These are phyloP conservation scores for Drosophila melanogaster DNA, from an alignment of 1,140 invertebrate species.

Conservation along the genomic window DNA sequence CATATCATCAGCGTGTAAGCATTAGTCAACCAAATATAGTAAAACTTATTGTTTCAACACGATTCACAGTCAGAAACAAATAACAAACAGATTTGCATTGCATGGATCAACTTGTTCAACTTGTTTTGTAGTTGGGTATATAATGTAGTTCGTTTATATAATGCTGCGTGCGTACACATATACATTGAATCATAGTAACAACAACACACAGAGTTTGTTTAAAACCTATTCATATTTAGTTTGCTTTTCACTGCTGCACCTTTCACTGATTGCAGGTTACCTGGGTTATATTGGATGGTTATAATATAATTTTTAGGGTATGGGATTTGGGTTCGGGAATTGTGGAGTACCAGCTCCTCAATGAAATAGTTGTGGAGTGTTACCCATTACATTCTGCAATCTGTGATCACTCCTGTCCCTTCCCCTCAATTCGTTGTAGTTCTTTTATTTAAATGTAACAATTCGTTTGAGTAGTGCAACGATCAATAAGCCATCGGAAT, in stretches of 20 bases:
- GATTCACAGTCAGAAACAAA: conserved; percentile 69
- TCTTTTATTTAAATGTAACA: conserved; percentile 53
- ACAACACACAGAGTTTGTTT: conserved; percentile 79
- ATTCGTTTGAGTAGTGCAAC: conserved; percentile 74
- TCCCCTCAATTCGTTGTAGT: conserved; percentile 56
- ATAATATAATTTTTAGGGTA: conserved; percentile 4
- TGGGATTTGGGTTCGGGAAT: conserved; percentile 13
- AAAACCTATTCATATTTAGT: conserved; percentile 47
- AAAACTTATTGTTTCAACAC: conserved; percentile 40
- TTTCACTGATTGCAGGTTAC: conserved; percentile 28
- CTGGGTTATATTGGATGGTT: not conserved
- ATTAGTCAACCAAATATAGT: conserved; percentile 73
- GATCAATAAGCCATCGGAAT: conserved; percentile 46
- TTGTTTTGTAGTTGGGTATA: conserved; percentile 37
- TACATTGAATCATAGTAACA: conserved; percentile 55
- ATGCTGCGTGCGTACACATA: conserved; percentile 58
- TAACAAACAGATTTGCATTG: conserved; percentile 66
- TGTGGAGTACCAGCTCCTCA: conserved; percentile 78
- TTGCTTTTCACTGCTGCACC: conserved; percentile 21
- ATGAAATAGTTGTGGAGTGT: conserved; percentile 52
- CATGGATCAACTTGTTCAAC: conserved; percentile 53
- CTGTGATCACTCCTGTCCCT: conserved; percentile 21
- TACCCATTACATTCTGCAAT: conserved; percentile 44
- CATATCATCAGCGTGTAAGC: conserved; percentile 45
- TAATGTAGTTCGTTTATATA: conserved; percentile 45